Conservation (phyloP, 2,113 vertebrate species). For the Tyrannus savana region DNA sequence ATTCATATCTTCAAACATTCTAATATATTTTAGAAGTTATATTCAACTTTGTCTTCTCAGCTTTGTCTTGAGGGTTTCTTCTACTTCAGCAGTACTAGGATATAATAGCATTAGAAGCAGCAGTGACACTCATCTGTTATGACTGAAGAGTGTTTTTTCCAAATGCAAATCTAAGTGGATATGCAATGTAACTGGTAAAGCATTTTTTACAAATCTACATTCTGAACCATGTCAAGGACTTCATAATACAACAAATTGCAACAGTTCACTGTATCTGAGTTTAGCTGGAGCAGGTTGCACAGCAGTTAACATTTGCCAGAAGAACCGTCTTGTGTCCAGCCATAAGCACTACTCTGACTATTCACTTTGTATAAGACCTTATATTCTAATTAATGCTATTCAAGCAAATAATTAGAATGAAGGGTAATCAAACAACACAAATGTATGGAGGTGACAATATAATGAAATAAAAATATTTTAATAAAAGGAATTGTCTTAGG, state of each 20-base stretch:
- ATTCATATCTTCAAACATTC: not conserved
- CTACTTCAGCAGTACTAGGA: not conserved
- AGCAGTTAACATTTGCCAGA: not conserved
- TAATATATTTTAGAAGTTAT: not conserved
- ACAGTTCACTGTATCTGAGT: not conserved
- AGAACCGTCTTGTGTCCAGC: not conserved
- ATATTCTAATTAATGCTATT: not conserved
- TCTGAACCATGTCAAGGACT: not conserved
- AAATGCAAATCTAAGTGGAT: not conserved
- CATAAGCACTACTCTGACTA: not conserved
- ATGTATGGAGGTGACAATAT: not conserved
- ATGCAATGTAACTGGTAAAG: not conserved
- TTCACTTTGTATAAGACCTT: not conserved
- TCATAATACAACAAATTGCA: not conserved
- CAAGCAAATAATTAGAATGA: not conserved
- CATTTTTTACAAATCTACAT: not conserved
- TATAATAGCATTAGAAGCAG: not conserved
- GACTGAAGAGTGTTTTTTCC: not conserved
- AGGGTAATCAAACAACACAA: not conserved
- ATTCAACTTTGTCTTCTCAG: not conserved
- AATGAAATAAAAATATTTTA: not conserved
- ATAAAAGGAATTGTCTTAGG: not conserved
- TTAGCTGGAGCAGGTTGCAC: not conserved
- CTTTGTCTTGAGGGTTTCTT: not conserved
- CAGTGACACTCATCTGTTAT: not conserved